Evolutionary conservation across 2,113 vertebrate genomes (phyloP), one percentile per base, ranked within the genome.

Genomic region (Reinhardtius hippoglossoides): DNA sequence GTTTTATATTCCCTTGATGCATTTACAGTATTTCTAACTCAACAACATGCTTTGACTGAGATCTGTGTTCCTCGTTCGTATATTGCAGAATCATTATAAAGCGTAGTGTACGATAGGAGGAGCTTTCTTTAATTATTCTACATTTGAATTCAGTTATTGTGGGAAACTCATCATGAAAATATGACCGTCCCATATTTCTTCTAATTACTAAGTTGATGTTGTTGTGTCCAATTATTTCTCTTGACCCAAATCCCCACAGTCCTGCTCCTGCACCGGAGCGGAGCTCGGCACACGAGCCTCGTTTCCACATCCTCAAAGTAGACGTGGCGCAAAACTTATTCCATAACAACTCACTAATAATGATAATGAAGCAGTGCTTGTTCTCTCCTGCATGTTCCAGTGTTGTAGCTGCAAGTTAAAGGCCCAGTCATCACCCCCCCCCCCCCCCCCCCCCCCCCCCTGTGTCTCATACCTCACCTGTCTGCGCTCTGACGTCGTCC

Each of bases 201-300:
- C 76, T 89, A 91, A 93, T 91, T 91, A 83, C 86, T 85, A 70
- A 5, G 13, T 77, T 81, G 85, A 75, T 84, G 82, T 80, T 83
- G 80, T 77, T 83, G 80, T 77, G 78, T 82, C 90, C 89, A 91
- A 93, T 92, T 91, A 92, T 74, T 88, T 85, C 87, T 73, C 84
- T 85, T 81, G 84, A 84, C 82, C 82, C 86, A 80, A 93, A 87
- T 91, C 89, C 88, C 88, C 61, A 67, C 73, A 78, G 87, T 55
- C 82, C 84, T 88, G 35, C 72, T 31, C 42, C 42, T 4, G 27
- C 27, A 27, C 27, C 40, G 68, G 40, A 78, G 79, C 74, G 60
- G 21, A 76, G 75, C 82, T 71, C 78, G 66, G 85, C 67, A 89
- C 88, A 85, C 74, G 40, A 78, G 79, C 74, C 37, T 54, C 55